These are phyloP conservation scores for Temnothorax longispinosus DNA, from an alignment of 1,140 invertebrate genomes.

Conservation along the genomic window DNA sequence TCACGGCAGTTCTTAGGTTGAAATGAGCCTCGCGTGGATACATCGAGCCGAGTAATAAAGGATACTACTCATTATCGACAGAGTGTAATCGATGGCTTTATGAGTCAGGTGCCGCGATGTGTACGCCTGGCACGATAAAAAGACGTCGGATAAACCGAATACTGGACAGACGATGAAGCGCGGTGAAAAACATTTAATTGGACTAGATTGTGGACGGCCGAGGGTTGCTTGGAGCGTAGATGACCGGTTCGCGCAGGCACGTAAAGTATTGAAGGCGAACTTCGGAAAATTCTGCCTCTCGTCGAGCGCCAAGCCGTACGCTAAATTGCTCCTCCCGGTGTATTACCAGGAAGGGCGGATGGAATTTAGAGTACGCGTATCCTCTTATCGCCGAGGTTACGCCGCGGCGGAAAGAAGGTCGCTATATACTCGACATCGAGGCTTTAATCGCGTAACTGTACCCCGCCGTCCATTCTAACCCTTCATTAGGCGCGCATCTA, in stretches of 20 bases:
- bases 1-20: background rate
- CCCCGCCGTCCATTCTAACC: constrained; percentile 29
- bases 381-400: constrained; percentile 55
- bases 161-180: constrained; percentile 48
- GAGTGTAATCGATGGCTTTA: constrained; percentile 57
- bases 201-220: constrained; percentile 41
- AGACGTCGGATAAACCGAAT: constrained; percentile 67
- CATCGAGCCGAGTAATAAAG: constrained; percentile 13
- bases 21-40: constrained; percentile 6
- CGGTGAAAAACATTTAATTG: constrained; percentile 63
- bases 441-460: constrained; percentile 59
- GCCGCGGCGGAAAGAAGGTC: constrained; percentile 45
- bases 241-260: constrained; percentile 62
- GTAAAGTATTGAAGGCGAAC: constrained; percentile 60
- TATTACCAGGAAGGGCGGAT: constrained; percentile 50
- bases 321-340: constrained; percentile 52
- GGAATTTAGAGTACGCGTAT: constrained; percentile 63
- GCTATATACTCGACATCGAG: constrained; percentile 37
- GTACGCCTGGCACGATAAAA: constrained; percentile 67
- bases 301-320: constrained; percentile 7
- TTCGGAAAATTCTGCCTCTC: constrained; percentile 57
- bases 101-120: constrained; percentile 54
- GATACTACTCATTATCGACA: constrained; percentile 40
- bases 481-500: constrained; percentile 54
- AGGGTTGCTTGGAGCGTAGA: constrained; percentile 38